A percentile compares a stretch with the other conserved stretches of the same genome.
These are phyloP conservation scores for Arrhopalites spinosus DNA, from an alignment of 2,888 invertebrate genomes.

Conservation along the genomic window DNA sequence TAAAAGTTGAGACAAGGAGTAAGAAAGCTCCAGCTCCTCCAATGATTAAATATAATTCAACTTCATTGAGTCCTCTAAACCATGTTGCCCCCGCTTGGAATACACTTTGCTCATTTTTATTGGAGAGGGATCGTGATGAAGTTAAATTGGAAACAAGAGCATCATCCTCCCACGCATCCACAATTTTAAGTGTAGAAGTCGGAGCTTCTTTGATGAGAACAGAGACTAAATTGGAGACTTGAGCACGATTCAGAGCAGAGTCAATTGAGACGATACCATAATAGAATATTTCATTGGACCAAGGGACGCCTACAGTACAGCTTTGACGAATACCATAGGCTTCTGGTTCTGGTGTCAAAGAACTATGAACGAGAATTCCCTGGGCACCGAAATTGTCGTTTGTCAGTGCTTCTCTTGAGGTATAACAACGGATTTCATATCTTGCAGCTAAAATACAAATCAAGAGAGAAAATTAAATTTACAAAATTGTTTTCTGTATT, in stretches of 20 bases:
- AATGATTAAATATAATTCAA: constrained; percentile 55
- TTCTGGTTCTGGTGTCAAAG: constrained; percentile 56
- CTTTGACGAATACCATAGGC: constrained; percentile 56
- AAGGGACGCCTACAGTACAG: constrained; percentile 57
- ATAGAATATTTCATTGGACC: constrained; percentile 57
- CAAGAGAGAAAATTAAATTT: constrained; percentile 3
- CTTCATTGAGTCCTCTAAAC: constrained; percentile 54
- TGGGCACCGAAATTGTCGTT: constrained; percentile 56
- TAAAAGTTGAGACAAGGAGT: constrained; percentile 54
- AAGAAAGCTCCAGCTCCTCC: constrained; percentile 55
- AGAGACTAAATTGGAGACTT: constrained; percentile 57
- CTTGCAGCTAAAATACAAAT: constrained; percentile 49
- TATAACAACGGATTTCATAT: constrained; percentile 58
- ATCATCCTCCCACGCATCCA: constrained; percentile 56
- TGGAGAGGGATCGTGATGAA: constrained; percentile 51
- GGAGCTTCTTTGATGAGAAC: constrained; percentile 57
- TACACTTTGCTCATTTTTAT: constrained; percentile 47
- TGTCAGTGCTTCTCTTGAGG: constrained; percentile 55
- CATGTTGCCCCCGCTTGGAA: constrained; percentile 56
- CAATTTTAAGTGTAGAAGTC: constrained; percentile 55
- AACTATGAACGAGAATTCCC: constrained; percentile 56
- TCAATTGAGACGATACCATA: constrained; percentile 58
- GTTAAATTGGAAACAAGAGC: constrained; percentile 55
- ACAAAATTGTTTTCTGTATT: not conserved
- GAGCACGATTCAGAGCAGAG: constrained; percentile 56